Conservation (phyloP, 2,888 invertebrate species). For the Watsonalla binaria region DNA sequence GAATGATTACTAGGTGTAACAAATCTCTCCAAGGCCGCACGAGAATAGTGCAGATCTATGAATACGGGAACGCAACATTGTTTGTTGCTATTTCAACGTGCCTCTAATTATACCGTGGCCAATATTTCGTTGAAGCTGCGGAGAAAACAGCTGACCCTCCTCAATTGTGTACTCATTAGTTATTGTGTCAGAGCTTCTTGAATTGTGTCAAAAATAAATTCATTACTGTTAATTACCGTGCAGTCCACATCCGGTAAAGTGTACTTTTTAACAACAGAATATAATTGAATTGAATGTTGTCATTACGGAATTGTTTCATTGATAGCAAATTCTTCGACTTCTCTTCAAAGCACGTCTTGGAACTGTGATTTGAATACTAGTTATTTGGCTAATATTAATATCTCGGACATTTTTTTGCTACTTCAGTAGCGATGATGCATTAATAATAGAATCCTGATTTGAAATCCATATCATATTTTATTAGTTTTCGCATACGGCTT, state of each 20-base stretch:
- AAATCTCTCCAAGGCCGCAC: conserved; percentile 50
- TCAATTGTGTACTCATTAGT: conserved; percentile 30
- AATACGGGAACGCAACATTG: conserved; percentile 50
- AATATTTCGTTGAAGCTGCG: conserved; percentile 35
- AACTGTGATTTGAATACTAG: too few species aligned
- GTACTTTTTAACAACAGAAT: not conserved
- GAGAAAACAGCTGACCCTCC: conserved; percentile 43
- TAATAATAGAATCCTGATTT: too few species aligned
- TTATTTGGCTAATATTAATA: too few species aligned
- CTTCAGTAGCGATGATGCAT: too few species aligned
- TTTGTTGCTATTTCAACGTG: conserved; percentile 47
- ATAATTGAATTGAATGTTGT: not conserved
- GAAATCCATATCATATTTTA: too few species aligned
- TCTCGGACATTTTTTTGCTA: too few species aligned
- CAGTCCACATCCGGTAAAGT: not conserved
- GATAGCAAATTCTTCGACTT: too few species aligned
- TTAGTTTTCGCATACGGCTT: too few species aligned
- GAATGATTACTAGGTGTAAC: not conserved
- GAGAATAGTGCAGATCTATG: conserved; percentile 56
- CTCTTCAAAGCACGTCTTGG: too few species aligned
- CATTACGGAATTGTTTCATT: not conserved
- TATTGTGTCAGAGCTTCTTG: conserved; percentile 24
- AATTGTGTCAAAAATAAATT: conserved; percentile 14
- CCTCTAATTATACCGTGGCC: conserved; percentile 49
- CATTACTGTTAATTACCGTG: not conserved